phyloP scores from a whole-genome alignment of 2,113 vertebrate genomes.

The Capreolus pygargus region DNA sequence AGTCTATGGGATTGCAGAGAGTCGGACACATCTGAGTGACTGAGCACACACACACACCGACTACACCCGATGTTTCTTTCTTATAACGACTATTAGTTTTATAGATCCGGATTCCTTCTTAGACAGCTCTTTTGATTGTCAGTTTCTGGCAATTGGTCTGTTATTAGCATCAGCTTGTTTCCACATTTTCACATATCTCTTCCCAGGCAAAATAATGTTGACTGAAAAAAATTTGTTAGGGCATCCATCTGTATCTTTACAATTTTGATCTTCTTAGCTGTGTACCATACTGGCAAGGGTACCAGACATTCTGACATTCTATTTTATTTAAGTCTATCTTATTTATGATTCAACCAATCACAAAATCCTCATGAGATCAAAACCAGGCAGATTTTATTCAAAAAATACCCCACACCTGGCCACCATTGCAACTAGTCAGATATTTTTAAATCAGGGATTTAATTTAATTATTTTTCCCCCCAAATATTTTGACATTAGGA shows the following conservation, averaged over 20 bases:
- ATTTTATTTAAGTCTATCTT: neutral
- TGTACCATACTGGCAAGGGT: neutral
- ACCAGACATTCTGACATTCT: neutral
- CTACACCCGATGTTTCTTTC: neutral
- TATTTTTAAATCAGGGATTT: neutral
- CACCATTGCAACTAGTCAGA: neutral
- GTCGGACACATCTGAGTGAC: rapidly evolving
- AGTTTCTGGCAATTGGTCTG: neutral
- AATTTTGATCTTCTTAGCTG: neutral
- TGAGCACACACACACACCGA: neutral
- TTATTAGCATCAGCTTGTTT: neutral
- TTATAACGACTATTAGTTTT: neutral
- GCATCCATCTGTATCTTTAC: neutral
- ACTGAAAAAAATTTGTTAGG: neutral
- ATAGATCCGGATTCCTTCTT: neutral
- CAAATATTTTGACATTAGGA: neutral
- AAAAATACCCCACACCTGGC: neutral
- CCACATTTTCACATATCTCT: neutral
- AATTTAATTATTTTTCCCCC: neutral
- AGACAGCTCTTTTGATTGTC: neutral
- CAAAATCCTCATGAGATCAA: neutral
- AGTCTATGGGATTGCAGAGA: neutral
- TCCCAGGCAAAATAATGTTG: neutral
- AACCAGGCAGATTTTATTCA: neutral
- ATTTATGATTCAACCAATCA: neutral